phyloP scores from a whole-genome alignment of 2,888 invertebrate genomes.

The Latrodectus elegans region DNA sequence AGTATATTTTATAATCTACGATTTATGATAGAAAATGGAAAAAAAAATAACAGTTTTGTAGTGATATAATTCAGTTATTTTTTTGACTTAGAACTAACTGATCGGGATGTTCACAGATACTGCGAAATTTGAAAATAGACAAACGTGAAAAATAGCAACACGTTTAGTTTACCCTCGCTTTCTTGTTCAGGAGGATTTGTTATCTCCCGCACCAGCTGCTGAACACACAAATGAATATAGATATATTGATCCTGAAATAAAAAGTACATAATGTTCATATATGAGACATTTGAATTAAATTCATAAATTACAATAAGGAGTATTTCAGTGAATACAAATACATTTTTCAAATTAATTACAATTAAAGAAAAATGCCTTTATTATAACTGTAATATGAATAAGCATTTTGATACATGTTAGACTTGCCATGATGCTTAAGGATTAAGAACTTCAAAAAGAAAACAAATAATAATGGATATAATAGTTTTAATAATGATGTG shows the following conservation, averaged over 20 bases:
- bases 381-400: not conserved
- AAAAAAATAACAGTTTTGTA: not conserved
- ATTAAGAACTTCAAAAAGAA: not conserved
- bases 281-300: not conserved
- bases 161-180: constrained; percentile 18
- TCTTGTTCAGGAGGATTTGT: constrained; percentile 8
- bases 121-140: not conserved
- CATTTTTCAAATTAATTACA: not conserved
- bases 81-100: not conserved
- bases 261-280: not conserved
- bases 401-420: not conserved
- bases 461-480: too few species aligned
- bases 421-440: not conserved
- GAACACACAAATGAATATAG: constrained; percentile 77
- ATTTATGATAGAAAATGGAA: not conserved
- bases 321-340: not conserved
- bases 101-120: not conserved
- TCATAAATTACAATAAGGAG: not conserved
- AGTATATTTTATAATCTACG: not conserved
- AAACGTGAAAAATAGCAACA: too few species aligned
- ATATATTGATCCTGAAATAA: constrained; percentile 77
- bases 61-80: not conserved
- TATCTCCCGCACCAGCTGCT: constrained; percentile 45
- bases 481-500: too few species aligned
- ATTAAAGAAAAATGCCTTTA: not conserved